phyloP scores from a whole-genome alignment of 2,797 vertebrate species.

The Pterois miles region DNA sequence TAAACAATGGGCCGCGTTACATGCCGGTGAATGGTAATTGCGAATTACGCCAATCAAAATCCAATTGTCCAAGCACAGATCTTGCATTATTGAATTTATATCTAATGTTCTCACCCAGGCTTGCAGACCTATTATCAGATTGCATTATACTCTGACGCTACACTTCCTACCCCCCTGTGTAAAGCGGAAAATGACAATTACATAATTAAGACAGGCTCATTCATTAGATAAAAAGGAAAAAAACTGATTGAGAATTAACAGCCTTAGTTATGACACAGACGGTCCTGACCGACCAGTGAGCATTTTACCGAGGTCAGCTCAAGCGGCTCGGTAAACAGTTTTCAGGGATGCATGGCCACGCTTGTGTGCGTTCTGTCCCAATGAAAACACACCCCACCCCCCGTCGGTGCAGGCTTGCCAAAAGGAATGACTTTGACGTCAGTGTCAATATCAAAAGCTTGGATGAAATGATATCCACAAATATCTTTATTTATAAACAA shows the following conservation, averaged over 20 bases:
- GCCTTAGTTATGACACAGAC: conserved; percentile 20
- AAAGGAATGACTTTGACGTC: conserved; percentile 62
- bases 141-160: conserved; percentile 41
- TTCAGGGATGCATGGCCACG: conserved; percentile 49
- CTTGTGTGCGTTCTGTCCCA: conserved; percentile 26
- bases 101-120: conserved; percentile 67
- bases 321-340: conserved; percentile 42
- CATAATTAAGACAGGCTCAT: conserved; percentile 58
- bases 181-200: conserved; percentile 57
- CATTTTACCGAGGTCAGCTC: conserved; percentile 38
- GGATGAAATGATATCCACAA: conserved; percentile 60
- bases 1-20: conserved; percentile 57
- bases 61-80: conserved; percentile 71
- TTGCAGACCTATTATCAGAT: conserved; percentile 64
- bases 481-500: conserved; percentile 74
- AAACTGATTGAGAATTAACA: conserved; percentile 40
- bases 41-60: conserved; percentile 80
- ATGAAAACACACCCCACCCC: conserved; percentile 36
- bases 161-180: conserved; percentile 39
- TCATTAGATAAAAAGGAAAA: conserved; percentile 54
- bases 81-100: conserved; percentile 70
- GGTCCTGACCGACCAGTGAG: conserved; percentile 33
- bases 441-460: conserved; percentile 65
- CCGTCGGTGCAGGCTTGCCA: conserved; percentile 30
- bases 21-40: conserved; percentile 73